Conservation (phyloP, 2,888 invertebrate species). For the Cyaniris semiargus region DNA sequence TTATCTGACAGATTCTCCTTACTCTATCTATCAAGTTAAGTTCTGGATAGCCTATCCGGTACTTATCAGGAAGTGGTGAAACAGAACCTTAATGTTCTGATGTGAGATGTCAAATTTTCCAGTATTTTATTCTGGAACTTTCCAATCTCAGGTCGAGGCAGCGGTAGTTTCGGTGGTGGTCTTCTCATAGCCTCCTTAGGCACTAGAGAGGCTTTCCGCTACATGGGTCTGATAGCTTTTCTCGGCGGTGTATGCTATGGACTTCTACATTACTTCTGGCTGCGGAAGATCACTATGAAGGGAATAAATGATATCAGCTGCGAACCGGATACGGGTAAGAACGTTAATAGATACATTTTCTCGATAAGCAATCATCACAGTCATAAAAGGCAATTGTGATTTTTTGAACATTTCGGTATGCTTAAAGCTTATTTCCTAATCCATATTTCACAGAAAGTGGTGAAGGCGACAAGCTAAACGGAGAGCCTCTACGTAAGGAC, state of each 20-base stretch:
- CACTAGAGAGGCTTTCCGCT: constrained; percentile 87
- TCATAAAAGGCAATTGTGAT: too few species aligned
- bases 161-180: constrained; percentile 90
- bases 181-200: constrained; percentile 87
- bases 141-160: constrained; percentile 83
- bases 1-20: too few species aligned
- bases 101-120: neutral
- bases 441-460: constrained; percentile 67
- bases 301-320: constrained; percentile 64
- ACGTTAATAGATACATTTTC: too few species aligned
- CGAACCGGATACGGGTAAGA: constrained; percentile 68
- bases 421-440: too few species aligned
- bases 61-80: too few species aligned
- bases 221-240: constrained; percentile 88
- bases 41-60: too few species aligned
- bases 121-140: neutral
- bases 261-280: constrained; percentile 85
- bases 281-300: constrained; percentile 81
- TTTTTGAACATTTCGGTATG: too few species aligned
- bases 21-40: too few species aligned
- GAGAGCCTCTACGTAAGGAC: constrained; percentile 83
- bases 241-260: constrained; percentile 86
- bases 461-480: constrained; percentile 83
- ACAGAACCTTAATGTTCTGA: too few species aligned
- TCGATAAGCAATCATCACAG: too few species aligned